Percentiles rank a stretch among this genome's conserved stretches.
phyloP scores from a whole-genome alignment of 2,113 vertebrate species.

The Engystomops pustulosus region DNA sequence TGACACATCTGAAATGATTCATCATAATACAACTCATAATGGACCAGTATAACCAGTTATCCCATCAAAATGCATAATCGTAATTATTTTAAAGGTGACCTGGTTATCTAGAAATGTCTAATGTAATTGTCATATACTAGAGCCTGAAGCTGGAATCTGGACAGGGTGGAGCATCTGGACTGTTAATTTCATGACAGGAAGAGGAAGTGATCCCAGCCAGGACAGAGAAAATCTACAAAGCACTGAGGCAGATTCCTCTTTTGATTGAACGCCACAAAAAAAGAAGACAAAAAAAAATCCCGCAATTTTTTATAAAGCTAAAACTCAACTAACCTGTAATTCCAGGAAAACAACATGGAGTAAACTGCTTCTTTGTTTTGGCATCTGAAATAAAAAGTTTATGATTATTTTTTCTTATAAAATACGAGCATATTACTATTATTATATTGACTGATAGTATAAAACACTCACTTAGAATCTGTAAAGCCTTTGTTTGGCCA shows the following conservation, averaged over 20 bases:
- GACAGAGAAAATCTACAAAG: not conserved
- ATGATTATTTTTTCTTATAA: not conserved
- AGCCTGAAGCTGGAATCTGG: not conserved
- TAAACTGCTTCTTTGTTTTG: not conserved
- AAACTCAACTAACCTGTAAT: slow-evolving; percentile 28
- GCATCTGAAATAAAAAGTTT: slow-evolving; percentile 17
- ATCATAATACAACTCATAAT: not conserved
- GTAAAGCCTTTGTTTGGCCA: slow-evolving; percentile 76
- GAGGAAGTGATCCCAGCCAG: not conserved
- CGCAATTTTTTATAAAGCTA: not conserved
- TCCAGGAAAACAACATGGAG: not conserved
- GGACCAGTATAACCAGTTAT: not conserved
- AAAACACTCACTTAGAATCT: slow-evolving; percentile 74
- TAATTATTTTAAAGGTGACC: not conserved
- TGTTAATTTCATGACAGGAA: not conserved
- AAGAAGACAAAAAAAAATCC: no score
- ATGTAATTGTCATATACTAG: not conserved
- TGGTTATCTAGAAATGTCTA: not conserved
- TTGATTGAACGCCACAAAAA: not conserved
- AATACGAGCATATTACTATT: not conserved
- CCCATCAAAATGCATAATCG: not conserved
- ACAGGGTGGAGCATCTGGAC: slow-evolving; percentile 1
- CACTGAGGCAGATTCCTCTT: no score
- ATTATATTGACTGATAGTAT: not conserved
- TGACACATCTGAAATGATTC: not conserved